A percentile compares a stretch with the other conserved stretches of the same genome.
phyloP scores from a whole-genome alignment of 2,888 invertebrate species.

The Pyrochroa serraticornis region DNA sequence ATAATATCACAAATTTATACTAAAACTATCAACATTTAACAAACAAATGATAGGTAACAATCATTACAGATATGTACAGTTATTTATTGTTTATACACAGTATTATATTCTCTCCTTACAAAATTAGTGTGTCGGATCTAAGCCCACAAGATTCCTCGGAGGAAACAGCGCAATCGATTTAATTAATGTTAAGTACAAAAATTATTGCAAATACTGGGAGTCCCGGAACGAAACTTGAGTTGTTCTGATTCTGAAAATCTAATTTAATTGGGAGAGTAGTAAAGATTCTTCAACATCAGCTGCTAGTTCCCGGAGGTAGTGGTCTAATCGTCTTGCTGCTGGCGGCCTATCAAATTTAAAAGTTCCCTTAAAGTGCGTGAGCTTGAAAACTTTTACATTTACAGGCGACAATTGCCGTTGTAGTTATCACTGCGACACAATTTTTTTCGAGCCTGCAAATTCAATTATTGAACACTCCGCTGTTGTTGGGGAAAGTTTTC shows the following conservation, averaged over 20 bases:
- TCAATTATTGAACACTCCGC: conserved; percentile 38
- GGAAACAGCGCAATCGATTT: too few relatives aligned
- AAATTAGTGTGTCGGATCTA: too few relatives aligned
- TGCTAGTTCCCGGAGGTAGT: too few relatives aligned
- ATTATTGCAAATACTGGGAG: background rate
- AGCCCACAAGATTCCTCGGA: too few relatives aligned
- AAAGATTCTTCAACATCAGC: too few relatives aligned
- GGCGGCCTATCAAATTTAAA: too few relatives aligned
- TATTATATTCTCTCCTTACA: background rate
- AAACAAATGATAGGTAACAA: conserved; percentile 33
- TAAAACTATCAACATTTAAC: conserved; percentile 37
- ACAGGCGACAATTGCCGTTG: conserved; percentile 8
- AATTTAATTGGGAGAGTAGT: too few relatives aligned
- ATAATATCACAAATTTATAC: conserved; percentile 39
- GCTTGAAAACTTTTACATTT: conserved; percentile 1
- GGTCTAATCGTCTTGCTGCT: too few relatives aligned
- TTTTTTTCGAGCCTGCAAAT: conserved; percentile 15
- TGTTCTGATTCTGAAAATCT: too few relatives aligned
- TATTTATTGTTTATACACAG: conserved; percentile 3
- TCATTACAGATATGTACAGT: conserved; percentile 36
- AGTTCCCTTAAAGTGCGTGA: background rate
- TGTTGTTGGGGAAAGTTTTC: conserved; percentile 35
- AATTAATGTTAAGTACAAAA: too few relatives aligned
- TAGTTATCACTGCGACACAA: conserved; percentile 20
- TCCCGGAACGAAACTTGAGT: too few relatives aligned